phyloP scores from a whole-genome alignment of 2,113 vertebrate species.

The Clarias magur region DNA sequence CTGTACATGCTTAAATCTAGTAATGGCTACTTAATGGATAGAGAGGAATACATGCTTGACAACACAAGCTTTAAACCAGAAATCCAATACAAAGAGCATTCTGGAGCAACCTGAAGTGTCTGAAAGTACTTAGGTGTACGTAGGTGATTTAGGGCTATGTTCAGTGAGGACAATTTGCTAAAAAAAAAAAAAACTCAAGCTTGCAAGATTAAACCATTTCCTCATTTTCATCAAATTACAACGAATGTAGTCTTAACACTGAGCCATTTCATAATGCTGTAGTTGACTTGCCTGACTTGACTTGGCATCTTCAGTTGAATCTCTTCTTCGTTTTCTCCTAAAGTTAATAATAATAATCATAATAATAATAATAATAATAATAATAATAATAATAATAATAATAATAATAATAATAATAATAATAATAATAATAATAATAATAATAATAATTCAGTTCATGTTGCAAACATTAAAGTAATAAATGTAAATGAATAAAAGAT shows the following conservation, averaged over 20 bases:
- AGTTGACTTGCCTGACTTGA: conserved; percentile 4
- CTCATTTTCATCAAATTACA: background rate
- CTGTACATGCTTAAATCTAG: background rate
- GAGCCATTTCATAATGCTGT: too few species aligned
- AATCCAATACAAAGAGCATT: background rate
- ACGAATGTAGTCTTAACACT: background rate
- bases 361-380: too few species aligned
- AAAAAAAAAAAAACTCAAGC: background rate
- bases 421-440: too few species aligned
- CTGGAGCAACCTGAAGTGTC: too few species aligned
- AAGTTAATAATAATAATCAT: background rate
- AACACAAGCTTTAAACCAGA: background rate
- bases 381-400: too few species aligned
- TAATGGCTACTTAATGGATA: background rate
- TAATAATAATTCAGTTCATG: too few species aligned
- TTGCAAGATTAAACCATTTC: too few species aligned
- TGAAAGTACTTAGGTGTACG: too few species aligned
- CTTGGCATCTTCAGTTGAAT: background rate
- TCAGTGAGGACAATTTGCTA: too few species aligned
- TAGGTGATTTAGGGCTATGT: too few species aligned
- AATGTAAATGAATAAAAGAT: background rate
- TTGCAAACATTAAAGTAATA: background rate
- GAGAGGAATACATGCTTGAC: background rate
- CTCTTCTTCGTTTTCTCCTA: background rate
- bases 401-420: too few species aligned